Evolutionary conservation across 2,797 vertebrate genomes (phyloP), one percentile per base, ranked within the genome.

Genomic region (Odontamblyopus lacepedii): DNA sequence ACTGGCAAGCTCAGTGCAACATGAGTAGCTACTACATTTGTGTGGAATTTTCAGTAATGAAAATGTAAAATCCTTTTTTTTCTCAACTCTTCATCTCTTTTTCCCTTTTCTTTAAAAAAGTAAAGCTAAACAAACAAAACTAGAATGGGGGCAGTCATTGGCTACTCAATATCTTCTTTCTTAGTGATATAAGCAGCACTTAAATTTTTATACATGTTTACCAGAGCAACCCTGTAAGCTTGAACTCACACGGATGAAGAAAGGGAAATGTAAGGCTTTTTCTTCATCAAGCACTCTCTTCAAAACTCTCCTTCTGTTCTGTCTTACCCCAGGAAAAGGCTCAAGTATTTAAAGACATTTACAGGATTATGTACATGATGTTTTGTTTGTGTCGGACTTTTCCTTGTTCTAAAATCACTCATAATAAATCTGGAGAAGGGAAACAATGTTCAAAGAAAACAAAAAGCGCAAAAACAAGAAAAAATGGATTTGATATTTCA

Each of bases 331-430:
- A 94, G 87, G 93, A 95, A 96, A 97, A 98, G 97, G 96, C 96
- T 98, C 97, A 98, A 98, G 96, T 98, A 99, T 99, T 98, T 97
- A 96, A 98, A 97, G 96, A 96, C 95, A 98, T 99, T 97, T 98
- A 99, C 96, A 99, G 96, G 95, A 95, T 87, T 98, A 98, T 99
- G 94, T 99, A 99, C 97, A 99, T 88, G 86, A 89, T 88, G 91
- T 93, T 94, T 92, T 89, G 87, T 93, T 88, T 92, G 88, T 87
- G 88, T 92, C 74, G 80, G 90, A 88, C 71, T 83, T 94, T 93
- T 94, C 88, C 93, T 78, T 69, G 75, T 72, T 86, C 68, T 83
- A 85, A 79, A 89, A 82, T 82, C 79, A 85, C 84, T 87, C 82
- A 66, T 89, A 86, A 88, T 88, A 91, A 85, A 91, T 91, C 83